Base-by-base conservation (phyloP, 1,140 invertebrate genomes). In the Oncopodura yosiiana region DNA sequence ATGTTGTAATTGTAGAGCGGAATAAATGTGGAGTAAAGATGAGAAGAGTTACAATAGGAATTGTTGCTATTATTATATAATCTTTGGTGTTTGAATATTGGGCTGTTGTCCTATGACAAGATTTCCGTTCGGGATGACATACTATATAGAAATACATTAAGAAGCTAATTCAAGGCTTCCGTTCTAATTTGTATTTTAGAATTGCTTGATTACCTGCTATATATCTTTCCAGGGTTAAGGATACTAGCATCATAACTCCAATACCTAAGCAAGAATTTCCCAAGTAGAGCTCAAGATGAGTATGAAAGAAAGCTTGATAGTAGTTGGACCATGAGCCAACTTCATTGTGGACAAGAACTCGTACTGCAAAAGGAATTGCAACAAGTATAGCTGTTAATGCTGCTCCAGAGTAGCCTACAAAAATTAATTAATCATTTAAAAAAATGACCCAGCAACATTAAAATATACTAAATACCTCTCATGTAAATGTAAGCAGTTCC, bases 401-500 rank as follows among this genome's bases (percentile, higher is more conserved):
- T 18, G 81, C 79, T 9, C 76, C 77, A n/a, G 82, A 80, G 68
- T 84, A 81, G 50, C 80, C 81, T 83, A 68, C 0, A 71, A 69
- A 42, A 56, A 56, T 52, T 60, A 54, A 48, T 16, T 36, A 54
- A 8, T 24, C 56, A 21, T 37, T 23, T 43, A 49, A 36, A 12
- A 44, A 44, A 3, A 30, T 11, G 45, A 44, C 23, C 42, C 11
- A 41, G 38, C 38, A 18, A 41, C 38, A 14, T 18, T 41, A 34
- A 8, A 34, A 14, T 8, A 34, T 8, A 34, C 6, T 8, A 34
- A 6, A 78, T 65, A 83, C 81, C 81, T 71, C 81, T 71, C 81
- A 83, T 83, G 65, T 86, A 86, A 63, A 83, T 80, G 66, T 84
- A 86, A 30, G 83, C 82, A 1, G 78, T 80, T n/a, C 82, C 82